A percentile compares a stretch with the other conserved stretches of the same genome.
Conservation (phyloP, 30 jellyfish, hydroid and myxozoan genomes). For the Euphysa ruthae region DNA sequence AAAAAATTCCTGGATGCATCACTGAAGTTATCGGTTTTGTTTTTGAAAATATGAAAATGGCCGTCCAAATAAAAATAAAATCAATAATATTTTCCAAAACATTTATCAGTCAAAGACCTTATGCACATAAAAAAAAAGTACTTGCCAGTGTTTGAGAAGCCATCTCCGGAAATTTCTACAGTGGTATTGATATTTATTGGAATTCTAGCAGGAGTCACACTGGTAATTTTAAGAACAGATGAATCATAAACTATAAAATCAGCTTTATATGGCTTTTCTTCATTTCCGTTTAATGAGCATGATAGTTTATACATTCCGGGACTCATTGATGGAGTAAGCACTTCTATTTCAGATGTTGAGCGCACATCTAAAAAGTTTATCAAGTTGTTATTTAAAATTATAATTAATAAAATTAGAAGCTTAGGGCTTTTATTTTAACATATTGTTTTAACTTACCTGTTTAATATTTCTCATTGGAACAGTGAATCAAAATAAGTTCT, state of each 20-base stretch:
- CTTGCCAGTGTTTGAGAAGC: slow-evolving; percentile 43
- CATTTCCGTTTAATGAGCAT: slow-evolving; percentile 35
- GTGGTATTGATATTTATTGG: slow-evolving; percentile 11
- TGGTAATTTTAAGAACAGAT: neutral
- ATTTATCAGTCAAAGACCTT: too few relatives aligned
- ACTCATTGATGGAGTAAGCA: slow-evolving; percentile 35
- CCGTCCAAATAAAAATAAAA: too few relatives aligned
- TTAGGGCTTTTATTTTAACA: neutral
- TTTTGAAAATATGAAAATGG: too few relatives aligned
- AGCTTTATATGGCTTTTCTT: neutral
- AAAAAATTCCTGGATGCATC: too few relatives aligned
- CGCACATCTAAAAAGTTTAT: neutral
- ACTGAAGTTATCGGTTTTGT: too few relatives aligned
- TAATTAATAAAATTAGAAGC: neutral
- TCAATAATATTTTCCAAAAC: too few relatives aligned
- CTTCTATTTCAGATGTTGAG: slow-evolving; percentile 11
- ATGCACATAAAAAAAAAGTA: neutral
- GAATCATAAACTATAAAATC: slow-evolving; percentile 35
- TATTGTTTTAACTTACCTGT: too few relatives aligned
- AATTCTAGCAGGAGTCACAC: slow-evolving; percentile 21
- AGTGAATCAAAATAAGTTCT: too few relatives aligned
- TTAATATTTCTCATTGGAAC: too few relatives aligned
- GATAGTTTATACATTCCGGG: slow-evolving; percentile 34
- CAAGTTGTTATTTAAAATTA: too few relatives aligned
- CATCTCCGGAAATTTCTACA: slow-evolving; percentile 43